phyloP scores from a whole-genome alignment of 2,888 invertebrate genomes.

The Euspilapteryx auroguttella region DNA sequence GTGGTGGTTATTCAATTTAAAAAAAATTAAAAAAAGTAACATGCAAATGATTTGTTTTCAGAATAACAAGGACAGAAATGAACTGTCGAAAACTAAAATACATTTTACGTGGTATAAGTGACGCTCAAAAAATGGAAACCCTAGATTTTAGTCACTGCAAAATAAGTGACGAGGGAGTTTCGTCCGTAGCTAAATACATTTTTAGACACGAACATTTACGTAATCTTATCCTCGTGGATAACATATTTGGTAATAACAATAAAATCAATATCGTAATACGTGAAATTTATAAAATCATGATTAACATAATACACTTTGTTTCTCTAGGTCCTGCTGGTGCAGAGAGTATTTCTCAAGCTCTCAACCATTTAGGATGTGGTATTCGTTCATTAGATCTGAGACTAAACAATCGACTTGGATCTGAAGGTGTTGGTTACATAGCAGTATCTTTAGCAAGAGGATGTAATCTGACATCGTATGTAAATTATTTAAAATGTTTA shows the following conservation, averaged over 20 bases:
- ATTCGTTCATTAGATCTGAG: conserved; percentile 38
- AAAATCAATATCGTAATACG: neutral
- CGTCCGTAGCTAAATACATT: conserved; percentile 62
- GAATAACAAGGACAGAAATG: conserved; percentile 46
- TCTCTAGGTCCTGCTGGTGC: conserved; percentile 33
- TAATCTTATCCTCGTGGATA: conserved; percentile 52
- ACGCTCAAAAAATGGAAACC: conserved; percentile 42
- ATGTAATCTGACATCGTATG: conserved; percentile 43
- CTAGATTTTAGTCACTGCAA: conserved; percentile 68
- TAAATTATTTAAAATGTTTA: too few species aligned
- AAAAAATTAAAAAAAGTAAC: too few species aligned
- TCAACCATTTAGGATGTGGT: conserved; percentile 37
- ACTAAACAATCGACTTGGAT: conserved; percentile 40
- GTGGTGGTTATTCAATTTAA: too few species aligned
- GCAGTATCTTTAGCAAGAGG: conserved; percentile 50
- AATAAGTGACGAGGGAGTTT: conserved; percentile 61
- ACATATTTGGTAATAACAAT: conserved; percentile 37
- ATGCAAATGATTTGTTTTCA: too few species aligned
- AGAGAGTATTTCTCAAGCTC: conserved; percentile 36
- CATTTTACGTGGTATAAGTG: conserved; percentile 36
- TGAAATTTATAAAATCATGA: neutral
- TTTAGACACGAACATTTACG: conserved; percentile 42
- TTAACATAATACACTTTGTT: conserved; percentile 3
- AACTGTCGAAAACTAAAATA: conserved; percentile 46
- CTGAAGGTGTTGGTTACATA: conserved; percentile 42